phyloP scores from a whole-genome alignment of 2,113 vertebrate genomes.

The Equus quagga region DNA sequence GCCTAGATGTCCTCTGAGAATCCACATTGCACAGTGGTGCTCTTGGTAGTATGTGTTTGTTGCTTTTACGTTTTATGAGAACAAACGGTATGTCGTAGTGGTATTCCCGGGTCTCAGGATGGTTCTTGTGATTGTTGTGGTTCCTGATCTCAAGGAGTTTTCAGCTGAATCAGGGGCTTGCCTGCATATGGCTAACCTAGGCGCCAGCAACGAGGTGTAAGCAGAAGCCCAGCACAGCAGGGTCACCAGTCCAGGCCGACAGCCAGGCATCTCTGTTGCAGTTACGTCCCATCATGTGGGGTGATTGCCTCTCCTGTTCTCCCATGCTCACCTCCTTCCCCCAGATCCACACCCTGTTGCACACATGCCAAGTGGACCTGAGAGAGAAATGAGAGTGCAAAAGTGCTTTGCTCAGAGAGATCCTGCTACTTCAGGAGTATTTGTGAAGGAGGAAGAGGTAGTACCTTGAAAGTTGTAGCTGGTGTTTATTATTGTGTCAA shows the following conservation, averaged over 20 bases:
- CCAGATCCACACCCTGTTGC: fast-evolving
- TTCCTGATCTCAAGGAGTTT: background rate
- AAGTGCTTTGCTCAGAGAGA: background rate
- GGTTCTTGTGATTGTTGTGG: background rate
- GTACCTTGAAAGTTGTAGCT: background rate
- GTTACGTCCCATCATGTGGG: background rate
- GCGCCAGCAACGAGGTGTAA: too few species aligned
- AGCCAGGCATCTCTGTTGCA: background rate
- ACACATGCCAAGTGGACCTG: background rate
- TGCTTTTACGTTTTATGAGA: background rate
- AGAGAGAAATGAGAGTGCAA: background rate
- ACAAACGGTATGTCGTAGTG: background rate
- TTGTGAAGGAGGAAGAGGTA: too few species aligned
- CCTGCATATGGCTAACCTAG: background rate
- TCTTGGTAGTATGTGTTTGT: background rate
- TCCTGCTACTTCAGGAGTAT: background rate
- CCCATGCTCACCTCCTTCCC: background rate
- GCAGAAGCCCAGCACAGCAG: background rate
- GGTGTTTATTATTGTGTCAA: background rate
- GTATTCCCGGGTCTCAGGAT: background rate
- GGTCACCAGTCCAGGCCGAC: background rate
- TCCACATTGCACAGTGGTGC: background rate
- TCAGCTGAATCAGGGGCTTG: background rate
- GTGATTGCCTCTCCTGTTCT: fast-evolving
- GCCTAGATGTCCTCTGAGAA: background rate